Evolutionary conservation across 1,140 invertebrate species (phyloP).

Genomic region (Drosophila sturtevanti): DNA sequence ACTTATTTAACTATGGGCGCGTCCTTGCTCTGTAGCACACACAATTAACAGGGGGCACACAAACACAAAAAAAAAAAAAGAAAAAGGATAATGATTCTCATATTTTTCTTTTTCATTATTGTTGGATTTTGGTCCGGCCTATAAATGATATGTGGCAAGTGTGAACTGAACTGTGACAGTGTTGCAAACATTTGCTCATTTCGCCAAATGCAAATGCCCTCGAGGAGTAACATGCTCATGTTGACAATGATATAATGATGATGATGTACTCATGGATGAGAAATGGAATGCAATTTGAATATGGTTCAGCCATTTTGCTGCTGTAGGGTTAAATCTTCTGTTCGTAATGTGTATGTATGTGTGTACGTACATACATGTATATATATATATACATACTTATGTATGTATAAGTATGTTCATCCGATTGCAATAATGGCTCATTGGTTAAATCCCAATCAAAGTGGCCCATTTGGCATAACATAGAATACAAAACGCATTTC

Average conservation of each 20-base stretch:
- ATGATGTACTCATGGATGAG: constrained; percentile 1
- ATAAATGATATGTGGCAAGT: neutral
- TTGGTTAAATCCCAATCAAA: constrained; percentile 22
- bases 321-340: neutral
- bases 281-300: neutral
- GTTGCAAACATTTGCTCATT: neutral
- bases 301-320: neutral
- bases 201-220: constrained; percentile 1
- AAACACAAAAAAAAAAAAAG: neutral
- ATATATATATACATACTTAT: neutral
- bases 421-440: constrained; percentile 1
- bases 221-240: constrained; percentile 16
- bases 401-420: neutral
- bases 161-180: constrained; percentile 6
- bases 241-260: neutral
- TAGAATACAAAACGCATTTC: constrained; percentile 34
- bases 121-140: neutral
- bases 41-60: constrained; percentile 19
- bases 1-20: constrained; percentile 37
- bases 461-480: neutral
- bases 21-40: neutral
- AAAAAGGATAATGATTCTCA: constrained; percentile 5
- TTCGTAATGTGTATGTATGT: too few relatives aligned
- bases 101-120: neutral
- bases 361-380: too few relatives aligned